These are phyloP conservation scores for Anisognathus igniventris DNA, from an alignment of 2,797 vertebrate species.

Conservation along the genomic window DNA sequence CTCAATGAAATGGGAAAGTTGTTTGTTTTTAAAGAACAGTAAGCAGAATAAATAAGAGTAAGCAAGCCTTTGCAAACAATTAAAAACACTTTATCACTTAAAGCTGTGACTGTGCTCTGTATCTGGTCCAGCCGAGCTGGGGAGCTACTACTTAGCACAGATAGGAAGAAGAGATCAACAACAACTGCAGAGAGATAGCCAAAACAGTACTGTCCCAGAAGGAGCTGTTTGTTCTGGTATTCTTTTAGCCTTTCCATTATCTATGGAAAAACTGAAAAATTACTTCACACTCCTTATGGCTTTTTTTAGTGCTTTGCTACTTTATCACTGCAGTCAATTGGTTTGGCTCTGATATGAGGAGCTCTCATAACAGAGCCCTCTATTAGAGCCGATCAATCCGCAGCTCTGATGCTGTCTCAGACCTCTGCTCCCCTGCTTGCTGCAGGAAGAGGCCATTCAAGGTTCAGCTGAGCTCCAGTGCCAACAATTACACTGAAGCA, in stretches of 20 bases:
- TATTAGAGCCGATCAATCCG: constrained; percentile 60
- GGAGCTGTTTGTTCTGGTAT: constrained; percentile 51
- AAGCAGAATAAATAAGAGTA: constrained; percentile 68
- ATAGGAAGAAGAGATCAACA: constrained; percentile 49
- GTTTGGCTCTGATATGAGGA: constrained; percentile 22
- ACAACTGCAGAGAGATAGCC: constrained; percentile 42
- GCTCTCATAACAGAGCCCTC: constrained; percentile 49
- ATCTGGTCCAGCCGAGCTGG: background rate
- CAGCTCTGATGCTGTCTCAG: constrained; percentile 12
- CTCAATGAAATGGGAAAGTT: constrained; percentile 77
- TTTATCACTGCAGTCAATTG: constrained; percentile 16
- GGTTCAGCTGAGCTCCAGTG: constrained; percentile 32
- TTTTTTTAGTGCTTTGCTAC: constrained; percentile 38
- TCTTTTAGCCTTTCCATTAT: constrained; percentile 60
- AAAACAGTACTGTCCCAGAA: constrained; percentile 56
- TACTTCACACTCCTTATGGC: constrained; percentile 23
- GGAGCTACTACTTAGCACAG: constrained; percentile 36
- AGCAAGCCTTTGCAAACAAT: constrained; percentile 66
- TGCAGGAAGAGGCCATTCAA: constrained; percentile 58
- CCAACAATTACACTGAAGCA: constrained; percentile 62
- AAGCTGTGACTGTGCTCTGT: constrained; percentile 43
- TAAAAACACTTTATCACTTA: constrained; percentile 51
- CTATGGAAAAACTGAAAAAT: constrained; percentile 54
- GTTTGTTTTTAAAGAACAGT: constrained; percentile 68
- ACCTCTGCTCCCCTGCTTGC: constrained; percentile 38